A percentile compares a stretch with the other conserved stretches of the same genome.
Evolutionary conservation across 2,113 vertebrate genomes (phyloP).

Genomic region (Peucedramus taeniatus): DNA sequence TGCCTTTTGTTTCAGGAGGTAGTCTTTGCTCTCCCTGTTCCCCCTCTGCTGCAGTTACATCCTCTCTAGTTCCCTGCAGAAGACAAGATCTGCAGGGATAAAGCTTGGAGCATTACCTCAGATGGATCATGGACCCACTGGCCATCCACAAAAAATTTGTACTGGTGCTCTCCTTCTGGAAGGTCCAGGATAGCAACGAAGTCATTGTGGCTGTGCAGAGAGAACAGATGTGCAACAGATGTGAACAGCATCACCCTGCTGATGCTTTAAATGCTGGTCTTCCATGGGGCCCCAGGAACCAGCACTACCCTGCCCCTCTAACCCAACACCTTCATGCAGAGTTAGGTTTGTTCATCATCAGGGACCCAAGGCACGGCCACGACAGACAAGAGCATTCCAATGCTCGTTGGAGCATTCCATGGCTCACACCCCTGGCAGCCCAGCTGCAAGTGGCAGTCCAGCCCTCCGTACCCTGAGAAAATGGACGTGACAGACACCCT

Average conservation of each 20-base stretch:
- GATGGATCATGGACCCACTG: constrained; percentile 95
- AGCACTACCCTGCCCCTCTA: not conserved
- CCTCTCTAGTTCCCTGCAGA: not conserved
- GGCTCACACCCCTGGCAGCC: not conserved
- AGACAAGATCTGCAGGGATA: not conserved
- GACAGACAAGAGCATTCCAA: accelerated
- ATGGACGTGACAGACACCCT: accelerated
- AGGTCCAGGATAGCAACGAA: constrained; percentile 96
- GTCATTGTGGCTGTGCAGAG: constrained; percentile 87
- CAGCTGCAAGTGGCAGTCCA: not conserved
- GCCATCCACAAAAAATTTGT: constrained; percentile 99
- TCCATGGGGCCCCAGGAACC: not conserved
- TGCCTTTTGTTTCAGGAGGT: not conserved
- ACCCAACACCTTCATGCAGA: not conserved
- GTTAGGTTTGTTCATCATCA: not conserved
- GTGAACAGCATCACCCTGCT: not conserved
- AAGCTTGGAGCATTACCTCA: constrained; percentile 77
- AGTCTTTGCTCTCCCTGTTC: not conserved
- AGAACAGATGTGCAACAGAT: not conserved
- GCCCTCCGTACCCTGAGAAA: not conserved
- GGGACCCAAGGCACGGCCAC: not conserved
- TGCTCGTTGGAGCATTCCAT: not conserved
- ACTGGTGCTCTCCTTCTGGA: constrained; percentile 96
- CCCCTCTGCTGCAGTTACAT: not conserved
- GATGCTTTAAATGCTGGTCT: not conserved